A percentile compares a stretch with the other conserved stretches of the same genome.
phyloP scores from a whole-genome alignment of 2,888 invertebrate species.

The Catocala fraxini region DNA sequence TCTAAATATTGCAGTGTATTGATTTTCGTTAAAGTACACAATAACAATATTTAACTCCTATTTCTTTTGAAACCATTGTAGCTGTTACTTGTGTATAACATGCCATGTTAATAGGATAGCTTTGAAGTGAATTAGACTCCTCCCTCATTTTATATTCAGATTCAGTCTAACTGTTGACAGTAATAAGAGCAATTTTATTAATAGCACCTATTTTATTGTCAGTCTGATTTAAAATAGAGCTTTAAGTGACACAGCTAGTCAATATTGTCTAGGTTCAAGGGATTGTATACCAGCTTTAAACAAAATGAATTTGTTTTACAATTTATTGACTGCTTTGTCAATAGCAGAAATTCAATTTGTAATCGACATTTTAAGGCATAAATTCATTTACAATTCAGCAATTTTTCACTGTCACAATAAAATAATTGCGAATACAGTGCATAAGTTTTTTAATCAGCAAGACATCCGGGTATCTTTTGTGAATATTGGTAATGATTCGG shows the following conservation, averaged over 20 bases:
- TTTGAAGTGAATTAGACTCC: not conserved
- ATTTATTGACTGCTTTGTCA: conserved; percentile 33
- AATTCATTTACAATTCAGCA: conserved; percentile 63
- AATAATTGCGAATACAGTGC: conserved; percentile 43
- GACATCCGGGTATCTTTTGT: conserved; percentile 51
- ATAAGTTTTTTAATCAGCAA: conserved; percentile 59
- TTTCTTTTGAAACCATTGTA: not conserved
- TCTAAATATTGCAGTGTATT: not conserved
- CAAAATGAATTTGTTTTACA: conserved; percentile 42
- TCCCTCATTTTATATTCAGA: conserved; percentile 36
- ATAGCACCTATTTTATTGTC: conserved; percentile 63
- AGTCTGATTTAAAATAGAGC: conserved; percentile 28
- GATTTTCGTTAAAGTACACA: too few relatives aligned
- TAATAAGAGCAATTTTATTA: conserved; percentile 54
- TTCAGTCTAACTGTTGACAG: conserved; percentile 60
- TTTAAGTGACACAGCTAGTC: not conserved
- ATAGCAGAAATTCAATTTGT: conserved; percentile 51
- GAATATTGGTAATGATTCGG: conserved; percentile 27
- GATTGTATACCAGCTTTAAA: not conserved
- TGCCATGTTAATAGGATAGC: too few relatives aligned
- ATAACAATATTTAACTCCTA: not conserved
- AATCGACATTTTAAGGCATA: conserved; percentile 67
- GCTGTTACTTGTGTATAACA: not conserved
- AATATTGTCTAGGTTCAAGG: not conserved
- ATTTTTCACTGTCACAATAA: conserved; percentile 62